Percentiles rank a stretch among this genome's conserved stretches.
phyloP scores from a whole-genome alignment of 1,140 invertebrate species.

The Ceratosolen solmsi region DNA sequence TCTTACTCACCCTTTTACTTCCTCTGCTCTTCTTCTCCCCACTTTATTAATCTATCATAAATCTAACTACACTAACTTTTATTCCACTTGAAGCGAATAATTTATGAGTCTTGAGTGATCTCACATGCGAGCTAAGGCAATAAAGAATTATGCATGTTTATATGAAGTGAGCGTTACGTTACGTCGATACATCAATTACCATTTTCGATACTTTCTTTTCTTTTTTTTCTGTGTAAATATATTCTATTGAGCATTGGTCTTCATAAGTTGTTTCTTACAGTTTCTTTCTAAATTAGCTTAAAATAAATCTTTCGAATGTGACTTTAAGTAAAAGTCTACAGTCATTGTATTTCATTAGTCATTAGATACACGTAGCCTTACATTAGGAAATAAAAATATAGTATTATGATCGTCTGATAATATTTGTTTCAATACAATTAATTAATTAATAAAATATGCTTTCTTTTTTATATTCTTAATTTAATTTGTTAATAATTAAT shows the following conservation, averaged over 20 bases:
- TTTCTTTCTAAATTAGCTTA: not conserved
- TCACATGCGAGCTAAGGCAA: not conserved
- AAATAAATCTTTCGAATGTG: no score
- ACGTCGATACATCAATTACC: not conserved
- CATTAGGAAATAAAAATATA: no score
- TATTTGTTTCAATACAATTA: no score
- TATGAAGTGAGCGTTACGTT: not conserved
- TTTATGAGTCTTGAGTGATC: not conserved
- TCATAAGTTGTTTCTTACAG: not conserved
- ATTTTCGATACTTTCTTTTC: not conserved
- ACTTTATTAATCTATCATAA: not conserved
- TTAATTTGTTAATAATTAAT: no score
- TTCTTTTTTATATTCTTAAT: no score
- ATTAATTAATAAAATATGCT: no score
- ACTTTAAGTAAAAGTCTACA: no score
- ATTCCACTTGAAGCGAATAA: not conserved
- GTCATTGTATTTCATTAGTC: no score
- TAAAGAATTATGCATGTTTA: not conserved
- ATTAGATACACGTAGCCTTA: no score
- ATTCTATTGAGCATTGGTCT: not conserved
- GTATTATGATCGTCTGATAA: no score
- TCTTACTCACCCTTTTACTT: not conserved
- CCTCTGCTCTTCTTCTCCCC: not conserved
- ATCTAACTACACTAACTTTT: no score
- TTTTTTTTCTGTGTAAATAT: not conserved